Evolutionary conservation across 2,797 vertebrate genomes (phyloP).

Genomic region (Lerista edwardsae): DNA sequence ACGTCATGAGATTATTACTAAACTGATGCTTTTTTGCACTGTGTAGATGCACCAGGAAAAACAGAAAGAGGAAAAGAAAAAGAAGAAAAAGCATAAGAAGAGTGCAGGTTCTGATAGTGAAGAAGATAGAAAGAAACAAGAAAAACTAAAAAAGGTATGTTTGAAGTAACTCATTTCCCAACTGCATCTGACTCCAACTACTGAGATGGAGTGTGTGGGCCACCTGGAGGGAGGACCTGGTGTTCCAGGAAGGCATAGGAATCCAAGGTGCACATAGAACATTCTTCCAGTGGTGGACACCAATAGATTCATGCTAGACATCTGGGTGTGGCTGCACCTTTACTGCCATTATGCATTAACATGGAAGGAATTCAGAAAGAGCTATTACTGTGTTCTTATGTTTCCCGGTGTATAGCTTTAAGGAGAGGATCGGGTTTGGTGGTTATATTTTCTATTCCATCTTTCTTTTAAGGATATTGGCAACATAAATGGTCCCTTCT

Average conservation of each 20-base stretch:
- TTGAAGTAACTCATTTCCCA: neutral
- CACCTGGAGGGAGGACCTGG: neutral
- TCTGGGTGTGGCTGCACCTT: neutral
- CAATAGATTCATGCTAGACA: neutral
- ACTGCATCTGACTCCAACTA: neutral
- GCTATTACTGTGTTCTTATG: neutral
- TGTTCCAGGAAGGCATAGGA: neutral
- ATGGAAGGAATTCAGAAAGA: neutral
- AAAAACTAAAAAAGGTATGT: constrained; percentile 93
- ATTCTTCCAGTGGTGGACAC: neutral
- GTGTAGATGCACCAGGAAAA: constrained; percentile 93
- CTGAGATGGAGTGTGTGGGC: too few species aligned
- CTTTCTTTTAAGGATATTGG: too few species aligned
- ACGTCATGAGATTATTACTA: neutral
- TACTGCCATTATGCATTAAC: neutral
- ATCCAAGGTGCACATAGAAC: too few species aligned
- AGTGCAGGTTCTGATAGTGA: constrained; percentile 89
- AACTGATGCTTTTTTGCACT: constrained; percentile 17
- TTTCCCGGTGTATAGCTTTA: neutral
- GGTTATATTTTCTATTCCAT: too few species aligned
- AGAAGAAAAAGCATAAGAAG: constrained; percentile 92
- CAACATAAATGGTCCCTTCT: too few species aligned
- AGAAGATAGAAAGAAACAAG: constrained; percentile 92
- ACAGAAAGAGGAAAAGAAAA: constrained; percentile 87
- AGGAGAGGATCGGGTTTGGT: neutral